Conservation (phyloP, 2,797 vertebrate genomes). For the Cryptoblepharus egeriae region DNA sequence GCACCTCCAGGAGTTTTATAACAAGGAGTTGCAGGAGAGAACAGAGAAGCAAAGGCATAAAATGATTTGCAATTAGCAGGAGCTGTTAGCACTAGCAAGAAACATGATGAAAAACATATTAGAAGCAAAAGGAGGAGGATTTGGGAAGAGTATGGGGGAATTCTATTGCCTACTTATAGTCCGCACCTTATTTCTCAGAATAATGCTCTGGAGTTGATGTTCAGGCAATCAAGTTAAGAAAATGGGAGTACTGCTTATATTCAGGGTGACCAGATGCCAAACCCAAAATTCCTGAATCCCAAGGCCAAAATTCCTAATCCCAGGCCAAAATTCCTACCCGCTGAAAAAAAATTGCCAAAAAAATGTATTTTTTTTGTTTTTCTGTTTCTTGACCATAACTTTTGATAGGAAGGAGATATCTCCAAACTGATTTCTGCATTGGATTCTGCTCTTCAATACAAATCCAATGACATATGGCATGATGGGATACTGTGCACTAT, state of each 20-base stretch:
- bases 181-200: not conserved
- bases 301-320: no score
- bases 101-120: not conserved
- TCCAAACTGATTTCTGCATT: no score
- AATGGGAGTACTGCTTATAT: not conserved
- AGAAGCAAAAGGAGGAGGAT: not conserved
- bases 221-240: not conserved
- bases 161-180: not conserved
- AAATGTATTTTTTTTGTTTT: no score
- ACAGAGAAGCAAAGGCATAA: conserved; percentile 8
- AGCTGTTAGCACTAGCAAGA: not conserved
- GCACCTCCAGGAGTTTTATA: conserved; percentile 16
- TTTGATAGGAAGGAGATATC: no score
- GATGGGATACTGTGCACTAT: no score
- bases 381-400: no score
- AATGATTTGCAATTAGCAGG: conserved; percentile 26
- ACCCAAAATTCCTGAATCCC: no score
- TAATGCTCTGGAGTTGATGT: not conserved
- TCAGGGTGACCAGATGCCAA: no score
- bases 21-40: not conserved
- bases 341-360: no score
- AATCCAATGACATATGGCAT: no score
- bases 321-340: no score
- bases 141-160: not conserved
- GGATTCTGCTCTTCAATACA: no score